These are phyloP conservation scores for Agelaius phoeniceus DNA, from an alignment of 2,113 vertebrate species.

Conservation along the genomic window DNA sequence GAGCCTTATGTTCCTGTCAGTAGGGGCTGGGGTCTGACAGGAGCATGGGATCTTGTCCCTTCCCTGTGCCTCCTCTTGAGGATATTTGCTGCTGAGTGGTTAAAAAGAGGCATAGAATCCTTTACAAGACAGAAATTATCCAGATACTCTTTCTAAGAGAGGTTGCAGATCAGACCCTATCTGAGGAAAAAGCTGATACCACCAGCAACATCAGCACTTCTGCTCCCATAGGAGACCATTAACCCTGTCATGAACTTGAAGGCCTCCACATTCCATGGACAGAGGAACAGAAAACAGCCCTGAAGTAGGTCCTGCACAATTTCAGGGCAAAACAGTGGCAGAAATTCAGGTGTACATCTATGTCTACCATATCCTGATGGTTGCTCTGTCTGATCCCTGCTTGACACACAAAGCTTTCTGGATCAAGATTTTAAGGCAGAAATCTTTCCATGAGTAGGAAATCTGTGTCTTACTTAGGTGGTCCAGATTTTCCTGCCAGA, in stretches of 20 bases:
- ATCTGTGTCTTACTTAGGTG: neutral
- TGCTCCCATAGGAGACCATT: neutral
- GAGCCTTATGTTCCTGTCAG: accelerated
- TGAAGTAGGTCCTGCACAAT: neutral
- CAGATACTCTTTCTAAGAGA: neutral
- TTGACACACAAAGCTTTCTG: neutral
- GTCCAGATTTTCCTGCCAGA: slow-evolving; percentile 5
- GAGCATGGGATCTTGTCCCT: accelerated
- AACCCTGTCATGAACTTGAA: neutral
- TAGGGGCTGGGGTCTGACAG: neutral
- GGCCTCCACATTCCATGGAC: neutral
- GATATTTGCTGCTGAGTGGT: neutral
- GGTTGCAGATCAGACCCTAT: neutral
- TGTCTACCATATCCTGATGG: neutral
- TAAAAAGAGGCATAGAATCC: neutral
- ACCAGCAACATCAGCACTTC: neutral
- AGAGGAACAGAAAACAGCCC: neutral
- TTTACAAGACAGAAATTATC: neutral
- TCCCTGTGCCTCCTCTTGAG: neutral
- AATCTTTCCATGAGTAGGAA: neutral
- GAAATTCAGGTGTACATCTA: neutral
- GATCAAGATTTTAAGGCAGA: neutral
- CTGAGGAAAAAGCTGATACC: neutral
- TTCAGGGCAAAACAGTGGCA: neutral
- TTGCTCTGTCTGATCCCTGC: neutral